Evolutionary conservation across 2,113 vertebrate genomes (phyloP), one percentile per base, ranked within the genome.

Genomic region (Tringa solitaria): DNA sequence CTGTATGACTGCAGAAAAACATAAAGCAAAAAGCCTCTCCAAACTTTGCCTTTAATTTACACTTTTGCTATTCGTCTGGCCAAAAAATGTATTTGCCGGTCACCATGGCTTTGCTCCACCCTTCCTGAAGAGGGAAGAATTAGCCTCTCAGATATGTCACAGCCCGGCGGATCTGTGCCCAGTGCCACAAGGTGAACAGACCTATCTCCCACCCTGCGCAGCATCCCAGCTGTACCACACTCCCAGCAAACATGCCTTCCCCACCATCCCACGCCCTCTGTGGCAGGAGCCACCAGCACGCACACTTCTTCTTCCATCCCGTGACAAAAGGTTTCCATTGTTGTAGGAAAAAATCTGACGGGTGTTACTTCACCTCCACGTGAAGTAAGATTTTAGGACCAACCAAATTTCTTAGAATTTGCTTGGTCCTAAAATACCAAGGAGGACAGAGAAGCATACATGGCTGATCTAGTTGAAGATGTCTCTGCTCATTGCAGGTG

Each of bases 241-340:
- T 75, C 45, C 45, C 45, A 46, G 50, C 27, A 67, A 50, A 51
- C 2, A 6, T 1, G 1, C n/a, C 54, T 43, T 61, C 22, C 57
- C 60, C 64, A 8, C 9, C 0, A 0, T 16, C 33, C 18, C 33
- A 28, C 1, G 2, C 3, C 10, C 28, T 32, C 59, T 9, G 26
- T 14, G 59, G 48, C n/a, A 21, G 59, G 48, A 50, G 21, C 23
- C 61, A 56, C 11, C 33, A 43, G 68, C 35, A 64, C 26, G 10
- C 59, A 61, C 28, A 6, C 10, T 41, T 16, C 53, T 37, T 64
- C 53, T 89, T 64, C 33, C 72, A 57, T 27, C 23, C 59, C 22
- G 33, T 0, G 1, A 37, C 0, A 0, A 80, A 56, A 64, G 11
- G 37, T 50, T 89, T 57, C 50, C 28, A 32, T 14, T 12, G 14